These are phyloP conservation scores for Ophion obscuratus DNA, from an alignment of 2,888 invertebrate genomes.

Conservation along the genomic window DNA sequence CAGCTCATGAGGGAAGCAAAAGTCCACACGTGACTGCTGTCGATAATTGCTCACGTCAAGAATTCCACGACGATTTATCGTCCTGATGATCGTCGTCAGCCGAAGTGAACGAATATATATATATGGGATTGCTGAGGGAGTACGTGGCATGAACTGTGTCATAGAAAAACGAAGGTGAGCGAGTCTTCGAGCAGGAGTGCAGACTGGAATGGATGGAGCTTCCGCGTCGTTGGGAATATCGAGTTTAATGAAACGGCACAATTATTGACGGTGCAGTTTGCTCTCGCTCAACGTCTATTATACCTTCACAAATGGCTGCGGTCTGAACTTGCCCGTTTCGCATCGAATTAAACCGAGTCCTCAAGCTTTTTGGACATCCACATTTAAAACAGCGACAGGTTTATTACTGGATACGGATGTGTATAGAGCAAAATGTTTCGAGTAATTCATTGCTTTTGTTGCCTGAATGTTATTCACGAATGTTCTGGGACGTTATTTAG, in stretches of 20 bases:
- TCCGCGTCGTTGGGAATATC: slow-evolving; percentile 12
- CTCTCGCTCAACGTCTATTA: neutral
- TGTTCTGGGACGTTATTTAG: neutral
- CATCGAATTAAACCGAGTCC: neutral
- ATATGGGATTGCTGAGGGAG: neutral
- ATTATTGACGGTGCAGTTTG: slow-evolving; percentile 39
- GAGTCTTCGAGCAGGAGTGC: slow-evolving; percentile 11
- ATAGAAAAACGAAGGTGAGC: slow-evolving; percentile 34
- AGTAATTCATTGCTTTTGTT: neutral
- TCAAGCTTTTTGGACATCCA: too few species aligned
- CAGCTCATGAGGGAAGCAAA: slow-evolving; percentile 28
- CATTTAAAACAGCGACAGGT: neutral
- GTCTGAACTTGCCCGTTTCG: neutral
- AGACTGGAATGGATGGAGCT: slow-evolving; percentile 31
- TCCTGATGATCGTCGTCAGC: slow-evolving; percentile 26
- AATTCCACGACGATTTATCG: slow-evolving; percentile 65
- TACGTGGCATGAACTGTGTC: slow-evolving; percentile 19
- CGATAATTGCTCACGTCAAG: slow-evolving; percentile 65
- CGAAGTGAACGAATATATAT: slow-evolving; percentile 31
- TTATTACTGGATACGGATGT: neutral
- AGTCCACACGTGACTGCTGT: slow-evolving; percentile 59
- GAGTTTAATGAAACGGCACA: slow-evolving; percentile 33
- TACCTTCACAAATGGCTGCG: slow-evolving; percentile 8
- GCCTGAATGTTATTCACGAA: neutral
- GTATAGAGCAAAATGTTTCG: neutral